Conservation (phyloP, 1,140 invertebrate genomes). For the Drosophila micromelanica region DNA sequence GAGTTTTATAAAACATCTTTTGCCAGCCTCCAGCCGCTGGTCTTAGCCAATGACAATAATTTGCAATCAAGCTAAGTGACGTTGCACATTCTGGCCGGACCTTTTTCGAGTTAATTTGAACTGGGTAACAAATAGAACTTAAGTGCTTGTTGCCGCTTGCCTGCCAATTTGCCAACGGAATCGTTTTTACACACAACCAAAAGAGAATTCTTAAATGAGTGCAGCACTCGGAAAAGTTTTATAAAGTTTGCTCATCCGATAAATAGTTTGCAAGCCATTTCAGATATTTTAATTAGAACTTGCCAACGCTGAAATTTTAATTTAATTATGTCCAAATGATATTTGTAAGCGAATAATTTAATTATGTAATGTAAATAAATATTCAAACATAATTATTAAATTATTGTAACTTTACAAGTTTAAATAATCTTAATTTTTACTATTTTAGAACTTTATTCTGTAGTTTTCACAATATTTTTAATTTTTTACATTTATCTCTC, state of each 20-base stretch:
- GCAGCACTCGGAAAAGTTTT: conserved; percentile 12
- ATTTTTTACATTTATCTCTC: too few relatives aligned
- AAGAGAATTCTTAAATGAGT: not conserved
- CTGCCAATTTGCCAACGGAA: conserved; percentile 34
- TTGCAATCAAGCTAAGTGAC: conserved; percentile 61
- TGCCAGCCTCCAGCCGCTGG: conserved; percentile 7
- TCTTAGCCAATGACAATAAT: conserved; percentile 53
- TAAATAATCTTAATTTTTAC: too few relatives aligned
- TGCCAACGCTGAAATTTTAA: not conserved
- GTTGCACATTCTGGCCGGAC: conserved; percentile 26
- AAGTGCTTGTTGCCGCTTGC: conserved; percentile 30
- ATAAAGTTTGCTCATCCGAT: conserved; percentile 17
- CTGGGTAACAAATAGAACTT: conserved; percentile 17
- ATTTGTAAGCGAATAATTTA: not conserved
- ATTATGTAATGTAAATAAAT: too few relatives aligned
- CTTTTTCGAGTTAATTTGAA: conserved; percentile 4
- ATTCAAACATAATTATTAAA: too few relatives aligned
- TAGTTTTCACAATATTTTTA: too few relatives aligned
- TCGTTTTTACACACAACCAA: not conserved
- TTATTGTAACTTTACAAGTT: too few relatives aligned
- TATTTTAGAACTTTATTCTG: too few relatives aligned
- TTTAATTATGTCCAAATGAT: not conserved
- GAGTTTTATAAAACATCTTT: conserved; percentile 18
- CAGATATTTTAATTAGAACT: conserved; percentile 12
- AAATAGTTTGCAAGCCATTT: conserved; percentile 18